Percentiles rank a stretch among this genome's conserved stretches.
Evolutionary conservation across 2,888 invertebrate genomes (phyloP).

Genomic region (Pseudococcus longispinus): DNA sequence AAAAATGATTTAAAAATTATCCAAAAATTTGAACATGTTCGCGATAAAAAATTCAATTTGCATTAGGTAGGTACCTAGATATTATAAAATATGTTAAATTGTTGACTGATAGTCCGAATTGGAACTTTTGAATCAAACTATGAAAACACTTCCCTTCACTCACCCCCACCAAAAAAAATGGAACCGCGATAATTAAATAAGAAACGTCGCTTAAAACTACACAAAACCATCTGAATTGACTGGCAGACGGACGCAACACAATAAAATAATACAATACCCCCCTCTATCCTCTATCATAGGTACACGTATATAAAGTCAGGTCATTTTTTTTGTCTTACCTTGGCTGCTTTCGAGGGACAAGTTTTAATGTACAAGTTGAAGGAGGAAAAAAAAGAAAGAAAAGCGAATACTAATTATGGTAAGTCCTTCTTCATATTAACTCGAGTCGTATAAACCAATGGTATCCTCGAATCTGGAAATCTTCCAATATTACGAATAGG

Average conservation of each 20-base stretch:
- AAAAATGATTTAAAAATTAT: too few species aligned
- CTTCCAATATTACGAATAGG: slow-evolving; percentile 41
- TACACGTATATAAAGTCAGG: slow-evolving; percentile 1
- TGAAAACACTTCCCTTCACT: too few species aligned
- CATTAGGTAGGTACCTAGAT: too few species aligned
- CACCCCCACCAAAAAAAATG: too few species aligned
- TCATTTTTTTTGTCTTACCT: slow-evolving; percentile 35
- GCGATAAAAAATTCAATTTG: too few species aligned
- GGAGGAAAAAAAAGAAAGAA: not conserved
- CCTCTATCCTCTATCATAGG: not conserved
- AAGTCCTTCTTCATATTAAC: slow-evolving; percentile 32
- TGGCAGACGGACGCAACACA: not conserved
- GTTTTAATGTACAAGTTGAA: not conserved
- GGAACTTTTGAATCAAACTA: too few species aligned
- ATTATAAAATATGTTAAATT: too few species aligned
- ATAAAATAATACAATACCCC: not conserved
- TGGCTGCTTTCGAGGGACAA: slow-evolving; percentile 24
- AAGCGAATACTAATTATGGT: slow-evolving; percentile 38
- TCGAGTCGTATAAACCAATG: not conserved
- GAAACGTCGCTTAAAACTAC: not conserved
- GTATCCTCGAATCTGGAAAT: slow-evolving; percentile 34
- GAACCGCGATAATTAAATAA: not conserved
- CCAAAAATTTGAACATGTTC: too few species aligned
- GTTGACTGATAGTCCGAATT: too few species aligned
- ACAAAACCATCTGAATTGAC: not conserved